Conservation (phyloP, 2,113 vertebrate genomes). For the Lethenteron camtschaticum region DNA sequence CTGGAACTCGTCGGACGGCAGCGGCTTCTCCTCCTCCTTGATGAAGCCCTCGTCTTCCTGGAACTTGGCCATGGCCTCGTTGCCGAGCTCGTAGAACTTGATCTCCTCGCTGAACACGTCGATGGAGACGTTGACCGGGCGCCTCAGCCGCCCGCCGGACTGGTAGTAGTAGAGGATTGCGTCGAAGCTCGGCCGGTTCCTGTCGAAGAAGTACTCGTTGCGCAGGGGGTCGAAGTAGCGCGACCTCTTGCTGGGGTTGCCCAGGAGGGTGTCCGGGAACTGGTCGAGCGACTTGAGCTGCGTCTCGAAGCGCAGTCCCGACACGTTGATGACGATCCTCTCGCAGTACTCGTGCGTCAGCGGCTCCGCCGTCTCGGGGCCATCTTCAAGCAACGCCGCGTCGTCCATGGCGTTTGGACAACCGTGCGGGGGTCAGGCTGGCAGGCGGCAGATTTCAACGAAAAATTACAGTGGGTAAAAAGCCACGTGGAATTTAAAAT, state of each 20-base stretch:
- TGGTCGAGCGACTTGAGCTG: constrained; percentile 39
- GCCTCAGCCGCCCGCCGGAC: constrained; percentile 47
- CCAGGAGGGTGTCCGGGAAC: constrained; percentile 45
- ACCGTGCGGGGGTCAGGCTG: not conserved
- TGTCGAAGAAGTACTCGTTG: constrained; percentile 50
- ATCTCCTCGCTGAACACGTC: constrained; percentile 76
- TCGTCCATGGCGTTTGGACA: constrained; percentile 4
- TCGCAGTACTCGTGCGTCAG: constrained; percentile 15
- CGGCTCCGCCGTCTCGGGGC: not conserved
- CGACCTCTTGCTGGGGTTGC: constrained; percentile 27
- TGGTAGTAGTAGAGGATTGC: constrained; percentile 80
- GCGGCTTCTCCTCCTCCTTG: constrained; percentile 28
- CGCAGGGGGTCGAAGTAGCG: constrained; percentile 41
- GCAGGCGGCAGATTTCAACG: not conserved
- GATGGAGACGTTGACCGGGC: constrained; percentile 51
- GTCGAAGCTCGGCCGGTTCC: constrained; percentile 45
- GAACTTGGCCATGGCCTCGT: constrained; percentile 40
- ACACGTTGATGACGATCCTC: constrained; percentile 33
- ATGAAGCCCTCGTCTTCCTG: constrained; percentile 58
- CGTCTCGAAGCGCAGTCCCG: constrained; percentile 45
- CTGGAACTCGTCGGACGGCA: constrained; percentile 34
- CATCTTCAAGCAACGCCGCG: not conserved
- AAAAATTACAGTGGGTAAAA: too few relatives aligned
- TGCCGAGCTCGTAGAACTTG: constrained; percentile 57
- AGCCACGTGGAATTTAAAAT: too few relatives aligned